phyloP scores from a whole-genome alignment of 2,113 vertebrate species.

The Sapayoa aenigma region DNA sequence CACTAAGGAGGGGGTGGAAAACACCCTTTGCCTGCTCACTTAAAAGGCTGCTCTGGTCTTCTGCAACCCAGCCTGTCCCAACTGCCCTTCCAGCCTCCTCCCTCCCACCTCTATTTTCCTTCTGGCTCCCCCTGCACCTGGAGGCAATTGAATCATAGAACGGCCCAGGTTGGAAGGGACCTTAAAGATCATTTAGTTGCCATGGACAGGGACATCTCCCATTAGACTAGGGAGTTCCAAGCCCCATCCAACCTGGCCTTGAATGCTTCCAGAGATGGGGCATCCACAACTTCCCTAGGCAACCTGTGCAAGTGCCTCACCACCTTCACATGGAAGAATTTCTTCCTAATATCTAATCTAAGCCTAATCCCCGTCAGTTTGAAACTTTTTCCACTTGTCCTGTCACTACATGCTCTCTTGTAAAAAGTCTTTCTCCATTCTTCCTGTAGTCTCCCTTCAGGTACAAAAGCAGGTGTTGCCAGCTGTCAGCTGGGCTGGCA shows the following conservation, averaged over 20 bases:
- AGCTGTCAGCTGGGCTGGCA: background rate
- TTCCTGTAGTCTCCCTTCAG: background rate
- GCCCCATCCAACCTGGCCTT: background rate
- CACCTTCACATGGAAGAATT: background rate
- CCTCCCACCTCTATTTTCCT: background rate
- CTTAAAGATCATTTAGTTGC: background rate
- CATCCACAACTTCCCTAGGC: background rate
- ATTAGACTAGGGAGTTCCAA: background rate
- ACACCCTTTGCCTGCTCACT: slow-evolving; percentile 14
- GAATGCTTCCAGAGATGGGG: background rate
- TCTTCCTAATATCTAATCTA: no score
- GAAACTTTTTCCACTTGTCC: background rate
- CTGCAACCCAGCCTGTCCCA: background rate
- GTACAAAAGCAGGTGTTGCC: background rate
- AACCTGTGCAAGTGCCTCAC: background rate
- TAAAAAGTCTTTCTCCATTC: background rate
- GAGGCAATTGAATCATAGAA: background rate
- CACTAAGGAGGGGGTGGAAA: slow-evolving; percentile 12
- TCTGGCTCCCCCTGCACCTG: background rate
- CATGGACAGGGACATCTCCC: background rate
- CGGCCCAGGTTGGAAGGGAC: background rate
- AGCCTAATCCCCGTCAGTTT: background rate
- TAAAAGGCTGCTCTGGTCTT: background rate
- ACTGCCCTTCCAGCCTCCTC: background rate
- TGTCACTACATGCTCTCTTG: background rate